These are phyloP conservation scores for human (Homo sapiens) DNA, from an alignment of 2,113 vertebrate genomes.

Conservation along the genomic window DNA sequence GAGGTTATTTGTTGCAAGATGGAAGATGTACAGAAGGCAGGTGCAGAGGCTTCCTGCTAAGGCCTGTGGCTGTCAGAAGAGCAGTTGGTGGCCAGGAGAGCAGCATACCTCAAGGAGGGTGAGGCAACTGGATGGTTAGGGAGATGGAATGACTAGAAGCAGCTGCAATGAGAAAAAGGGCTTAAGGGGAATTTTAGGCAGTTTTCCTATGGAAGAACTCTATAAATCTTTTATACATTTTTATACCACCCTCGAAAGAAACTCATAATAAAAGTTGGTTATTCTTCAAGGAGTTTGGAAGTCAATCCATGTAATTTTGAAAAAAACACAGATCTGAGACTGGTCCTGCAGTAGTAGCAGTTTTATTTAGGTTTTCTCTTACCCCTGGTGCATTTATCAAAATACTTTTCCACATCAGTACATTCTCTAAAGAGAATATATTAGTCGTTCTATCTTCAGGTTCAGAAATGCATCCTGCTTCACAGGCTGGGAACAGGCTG, in stretches of 20 bases:
- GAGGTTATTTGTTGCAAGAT: not conserved
- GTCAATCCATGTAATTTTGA: not conserved
- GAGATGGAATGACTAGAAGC: not conserved
- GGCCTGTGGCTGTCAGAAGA: not conserved
- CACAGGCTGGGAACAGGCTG: not conserved
- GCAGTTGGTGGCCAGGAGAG: not conserved
- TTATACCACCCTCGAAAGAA: not conserved
- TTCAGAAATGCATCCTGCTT: not conserved
- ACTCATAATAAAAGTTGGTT: not conserved
- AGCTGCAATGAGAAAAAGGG: not conserved
- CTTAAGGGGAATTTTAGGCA: not conserved
- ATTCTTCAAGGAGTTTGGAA: constrained; percentile 24
- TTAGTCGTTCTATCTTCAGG: not conserved
- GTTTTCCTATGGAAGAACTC: not conserved
- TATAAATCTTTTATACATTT: not conserved
- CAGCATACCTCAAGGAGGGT: not conserved
- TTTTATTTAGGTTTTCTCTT: not conserved
- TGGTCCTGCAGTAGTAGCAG: not conserved
- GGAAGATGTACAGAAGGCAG: not conserved
- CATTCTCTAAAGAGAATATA: not conserved
- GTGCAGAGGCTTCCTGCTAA: not conserved
- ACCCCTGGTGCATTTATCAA: not conserved
- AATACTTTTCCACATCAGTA: not conserved
- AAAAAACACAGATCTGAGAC: not conserved
- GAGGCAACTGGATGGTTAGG: not conserved